These are phyloP conservation scores for Eurystomus glaucurus DNA, from an alignment of 2,797 vertebrate species.

Conservation along the genomic window DNA sequence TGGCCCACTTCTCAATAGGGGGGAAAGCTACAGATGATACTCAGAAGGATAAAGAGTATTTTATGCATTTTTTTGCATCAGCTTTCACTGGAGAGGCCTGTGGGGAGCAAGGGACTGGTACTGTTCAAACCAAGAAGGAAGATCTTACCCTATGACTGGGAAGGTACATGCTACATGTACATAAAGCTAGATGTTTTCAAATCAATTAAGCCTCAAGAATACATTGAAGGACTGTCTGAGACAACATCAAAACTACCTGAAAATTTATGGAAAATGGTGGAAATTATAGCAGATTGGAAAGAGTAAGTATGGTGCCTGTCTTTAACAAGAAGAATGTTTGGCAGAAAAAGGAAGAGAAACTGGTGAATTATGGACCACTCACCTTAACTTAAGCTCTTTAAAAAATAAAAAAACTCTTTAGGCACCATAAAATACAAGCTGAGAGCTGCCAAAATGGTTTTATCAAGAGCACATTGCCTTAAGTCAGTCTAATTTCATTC, in stretches of 20 bases:
- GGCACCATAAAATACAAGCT: not conserved
- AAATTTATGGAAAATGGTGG: not conserved
- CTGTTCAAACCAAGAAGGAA: not conserved
- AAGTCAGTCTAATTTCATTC: constrained; percentile 11
- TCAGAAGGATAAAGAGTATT: not conserved
- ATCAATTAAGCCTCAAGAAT: not conserved
- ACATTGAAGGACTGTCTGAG: not conserved
- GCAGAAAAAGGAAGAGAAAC: not conserved
- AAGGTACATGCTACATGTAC: not conserved
- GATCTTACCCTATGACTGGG: not conserved
- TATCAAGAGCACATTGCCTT: not conserved
- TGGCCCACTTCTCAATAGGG: not conserved
- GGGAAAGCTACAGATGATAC: not conserved
- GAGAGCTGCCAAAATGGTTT: not conserved
- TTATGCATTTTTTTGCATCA: not conserved
- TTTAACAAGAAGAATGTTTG: not conserved
- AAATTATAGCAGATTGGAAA: not conserved
- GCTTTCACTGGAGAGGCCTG: not conserved
- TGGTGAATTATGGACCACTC: not conserved
- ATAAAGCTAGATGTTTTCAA: not conserved
- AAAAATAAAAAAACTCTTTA: not conserved
- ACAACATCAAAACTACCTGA: not conserved
- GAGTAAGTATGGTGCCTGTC: not conserved
- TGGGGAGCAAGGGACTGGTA: not conserved
- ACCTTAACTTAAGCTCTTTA: not conserved